Evolutionary conservation across 2,113 vertebrate genomes (phyloP).

Genomic region (Alethe castanea): DNA sequence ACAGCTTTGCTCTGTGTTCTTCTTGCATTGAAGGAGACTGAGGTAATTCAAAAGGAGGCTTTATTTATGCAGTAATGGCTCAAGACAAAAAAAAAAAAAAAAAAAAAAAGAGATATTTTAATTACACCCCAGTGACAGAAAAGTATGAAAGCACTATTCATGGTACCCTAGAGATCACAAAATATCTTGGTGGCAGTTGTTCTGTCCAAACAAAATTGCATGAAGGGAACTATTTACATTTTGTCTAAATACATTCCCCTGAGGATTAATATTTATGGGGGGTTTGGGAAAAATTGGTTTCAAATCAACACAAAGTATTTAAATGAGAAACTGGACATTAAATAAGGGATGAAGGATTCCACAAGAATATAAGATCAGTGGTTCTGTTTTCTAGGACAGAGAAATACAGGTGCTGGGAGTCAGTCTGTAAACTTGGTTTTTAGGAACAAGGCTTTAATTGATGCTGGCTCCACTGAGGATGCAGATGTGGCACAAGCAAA

Average conservation of each 20-base stretch:
- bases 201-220: neutral
- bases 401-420: neutral
- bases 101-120: neutral
- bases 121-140: neutral
- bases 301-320: neutral
- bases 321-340: neutral
- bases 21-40: neutral
- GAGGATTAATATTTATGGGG: neutral
- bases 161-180: neutral
- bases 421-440: neutral
- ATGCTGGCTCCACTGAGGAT: neutral
- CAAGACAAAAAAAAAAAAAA: neutral
- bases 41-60: neutral
- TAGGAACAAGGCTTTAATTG: neutral
- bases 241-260: neutral
- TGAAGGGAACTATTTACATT: neutral
- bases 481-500: neutral
- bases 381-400: neutral
- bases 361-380: neutral
- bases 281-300: neutral
- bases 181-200: neutral
- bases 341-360: neutral
- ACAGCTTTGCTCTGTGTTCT: neutral
- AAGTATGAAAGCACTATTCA: constrained; percentile 16
- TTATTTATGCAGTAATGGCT: neutral